Percentiles rank a stretch among this genome's conserved stretches.
Evolutionary conservation across 2,888 invertebrate species (phyloP).

Genomic region (Artemia sinica): DNA sequence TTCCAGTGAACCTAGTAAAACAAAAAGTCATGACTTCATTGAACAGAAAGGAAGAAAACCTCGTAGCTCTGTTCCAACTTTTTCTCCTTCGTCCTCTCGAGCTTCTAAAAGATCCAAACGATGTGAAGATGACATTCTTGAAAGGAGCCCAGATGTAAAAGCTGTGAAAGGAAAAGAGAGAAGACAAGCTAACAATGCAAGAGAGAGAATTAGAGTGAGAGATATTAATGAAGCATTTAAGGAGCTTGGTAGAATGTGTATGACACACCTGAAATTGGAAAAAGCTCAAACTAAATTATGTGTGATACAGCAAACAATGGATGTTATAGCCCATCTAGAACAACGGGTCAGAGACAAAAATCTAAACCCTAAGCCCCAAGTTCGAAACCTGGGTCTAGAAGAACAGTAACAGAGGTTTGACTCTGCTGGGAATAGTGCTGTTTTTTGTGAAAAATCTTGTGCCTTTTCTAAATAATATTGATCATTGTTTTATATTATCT

Average conservation of each 20-base stretch:
- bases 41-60: constrained; percentile 23
- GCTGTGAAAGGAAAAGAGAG: constrained; percentile 85
- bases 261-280: constrained; percentile 86
- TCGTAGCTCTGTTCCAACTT: constrained; percentile 26
- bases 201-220: constrained; percentile 95
- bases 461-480: too few relatives aligned
- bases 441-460: too few relatives aligned
- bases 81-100: constrained; percentile 26
- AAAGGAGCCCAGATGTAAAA: constrained; percentile 61
- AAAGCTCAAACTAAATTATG: constrained; percentile 96
- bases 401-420: too few relatives aligned
- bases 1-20: too few relatives aligned
- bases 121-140: constrained; percentile 33
- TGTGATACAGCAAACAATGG: constrained; percentile 94
- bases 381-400: too few relatives aligned
- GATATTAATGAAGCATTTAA: constrained; percentile 98
- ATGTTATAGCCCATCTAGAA: constrained; percentile 91
- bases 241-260: constrained; percentile 93
- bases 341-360: constrained; percentile 94
- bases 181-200: constrained; percentile 93
- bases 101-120: constrained; percentile 24
- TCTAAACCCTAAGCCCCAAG: constrained; percentile 78
- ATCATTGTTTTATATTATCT: too few relatives aligned
- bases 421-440: too few relatives aligned
- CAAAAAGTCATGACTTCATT: too few relatives aligned